Evolutionary conservation across 1,140 invertebrate species (phyloP).

Genomic region (Pentalonia nigronervosa): DNA sequence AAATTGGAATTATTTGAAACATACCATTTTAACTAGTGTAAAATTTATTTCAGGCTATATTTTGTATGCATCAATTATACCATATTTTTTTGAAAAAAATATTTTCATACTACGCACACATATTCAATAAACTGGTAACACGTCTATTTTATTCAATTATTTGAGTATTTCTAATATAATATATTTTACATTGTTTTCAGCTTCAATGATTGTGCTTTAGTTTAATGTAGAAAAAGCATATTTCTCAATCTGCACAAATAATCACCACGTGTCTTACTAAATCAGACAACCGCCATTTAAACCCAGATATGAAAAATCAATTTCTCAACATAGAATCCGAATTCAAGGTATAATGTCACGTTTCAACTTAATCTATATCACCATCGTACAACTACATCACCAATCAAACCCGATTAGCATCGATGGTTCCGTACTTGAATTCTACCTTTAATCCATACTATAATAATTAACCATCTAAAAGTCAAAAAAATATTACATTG

Average conservation of each 20-base stretch:
- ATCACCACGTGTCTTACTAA: neutral
- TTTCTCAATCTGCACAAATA: accelerated
- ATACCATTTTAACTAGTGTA: neutral
- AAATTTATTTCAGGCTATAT: neutral
- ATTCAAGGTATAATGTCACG: neutral
- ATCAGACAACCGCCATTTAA: neutral
- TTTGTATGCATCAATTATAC: neutral
- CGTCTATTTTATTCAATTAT: neutral
- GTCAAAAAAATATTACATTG: neutral
- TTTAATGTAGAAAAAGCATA: neutral
- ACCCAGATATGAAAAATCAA: neutral
- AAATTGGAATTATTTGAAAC: neutral
- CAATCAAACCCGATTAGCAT: neutral
- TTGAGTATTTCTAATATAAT: neutral
- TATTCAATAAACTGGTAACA: neutral
- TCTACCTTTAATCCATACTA: neutral
- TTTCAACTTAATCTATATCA: neutral
- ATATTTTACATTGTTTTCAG: no score
- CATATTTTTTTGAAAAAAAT: no score
- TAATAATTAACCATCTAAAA: neutral
- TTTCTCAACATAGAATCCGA: neutral
- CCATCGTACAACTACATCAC: neutral
- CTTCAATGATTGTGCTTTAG: neutral
- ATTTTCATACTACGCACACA: no score
- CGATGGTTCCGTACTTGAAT: neutral